Conservation (phyloP, 2,888 invertebrate genomes). For the Archips xylosteana region DNA sequence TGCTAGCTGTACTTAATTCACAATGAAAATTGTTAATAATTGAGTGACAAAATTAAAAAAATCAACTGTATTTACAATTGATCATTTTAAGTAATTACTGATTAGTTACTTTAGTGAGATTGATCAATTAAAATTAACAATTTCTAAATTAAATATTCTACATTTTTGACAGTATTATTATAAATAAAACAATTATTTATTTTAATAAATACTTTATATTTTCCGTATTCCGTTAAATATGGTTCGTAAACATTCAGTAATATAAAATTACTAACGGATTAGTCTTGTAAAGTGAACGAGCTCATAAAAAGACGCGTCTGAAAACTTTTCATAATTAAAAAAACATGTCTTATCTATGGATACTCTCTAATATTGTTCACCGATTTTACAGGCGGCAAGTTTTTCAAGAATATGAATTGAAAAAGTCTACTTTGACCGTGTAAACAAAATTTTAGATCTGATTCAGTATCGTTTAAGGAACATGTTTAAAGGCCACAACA, state of each 20-base stretch:
- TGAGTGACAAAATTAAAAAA: no score
- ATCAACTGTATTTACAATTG: no score
- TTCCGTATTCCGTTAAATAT: constrained; percentile 48
- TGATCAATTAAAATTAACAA: no score
- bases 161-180: neutral
- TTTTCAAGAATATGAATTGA: no score
- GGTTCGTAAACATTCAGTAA: constrained; percentile 48
- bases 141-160: neutral
- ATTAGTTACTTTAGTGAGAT: no score
- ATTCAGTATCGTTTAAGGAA: no score
- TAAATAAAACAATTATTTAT: constrained; percentile 64
- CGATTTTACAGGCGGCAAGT: neutral
- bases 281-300: constrained; percentile 37
- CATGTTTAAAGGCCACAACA: no score
- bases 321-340: constrained; percentile 14
- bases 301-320: constrained; percentile 14
- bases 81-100: no score
- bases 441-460: neutral
- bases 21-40: no score
- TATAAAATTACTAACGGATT: constrained; percentile 43
- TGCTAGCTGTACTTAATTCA: no score
- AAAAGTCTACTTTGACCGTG: no score
- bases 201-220: constrained; percentile 82
- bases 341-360: neutral
- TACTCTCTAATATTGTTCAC: neutral